Conservation (phyloP, 2,888 invertebrate genomes). For the Diloba caeruleocephala region DNA sequence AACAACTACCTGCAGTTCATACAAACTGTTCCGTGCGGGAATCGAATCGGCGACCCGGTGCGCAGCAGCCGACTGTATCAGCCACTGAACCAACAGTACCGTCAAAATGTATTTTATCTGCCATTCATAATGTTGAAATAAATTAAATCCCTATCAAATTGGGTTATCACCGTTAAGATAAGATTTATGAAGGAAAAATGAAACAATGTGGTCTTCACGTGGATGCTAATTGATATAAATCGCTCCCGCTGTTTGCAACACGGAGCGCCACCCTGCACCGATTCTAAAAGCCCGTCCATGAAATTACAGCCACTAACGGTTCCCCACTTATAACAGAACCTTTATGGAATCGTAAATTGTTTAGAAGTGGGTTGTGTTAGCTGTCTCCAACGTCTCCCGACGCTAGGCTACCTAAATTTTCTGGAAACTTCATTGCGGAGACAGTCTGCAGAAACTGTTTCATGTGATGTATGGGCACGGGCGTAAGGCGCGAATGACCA, state of each 20-base stretch:
- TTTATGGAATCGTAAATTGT: slow-evolving; percentile 70
- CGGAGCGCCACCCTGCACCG: slow-evolving; percentile 25
- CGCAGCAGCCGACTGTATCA: no score
- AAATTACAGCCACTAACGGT: slow-evolving; percentile 62
- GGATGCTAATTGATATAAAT: no score
- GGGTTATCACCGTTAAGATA: no score
- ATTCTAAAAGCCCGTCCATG: slow-evolving; percentile 57
- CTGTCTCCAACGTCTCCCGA: slow-evolving; percentile 48
- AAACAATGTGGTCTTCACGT: no score
- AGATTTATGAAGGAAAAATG: no score
- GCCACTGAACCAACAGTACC: no score
- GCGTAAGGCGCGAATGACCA: slow-evolving; percentile 3
- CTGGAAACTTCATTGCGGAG: slow-evolving; percentile 50
- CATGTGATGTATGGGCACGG: slow-evolving; percentile 31
- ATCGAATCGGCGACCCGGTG: no score
- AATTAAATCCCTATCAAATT: no score
- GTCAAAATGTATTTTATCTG: no score
- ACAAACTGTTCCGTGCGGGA: no score
- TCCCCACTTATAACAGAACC: slow-evolving; percentile 66
- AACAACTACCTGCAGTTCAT: no score
- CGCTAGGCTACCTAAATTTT: slow-evolving; percentile 54
- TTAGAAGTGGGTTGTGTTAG: slow-evolving; percentile 63
- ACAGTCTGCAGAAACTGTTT: slow-evolving; percentile 41
- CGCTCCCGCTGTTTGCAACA: slow-evolving; percentile 23
- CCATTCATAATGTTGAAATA: no score